Evolutionary conservation across 2,888 invertebrate genomes (phyloP).

Genomic region (Andrena haemorrhoa): DNA sequence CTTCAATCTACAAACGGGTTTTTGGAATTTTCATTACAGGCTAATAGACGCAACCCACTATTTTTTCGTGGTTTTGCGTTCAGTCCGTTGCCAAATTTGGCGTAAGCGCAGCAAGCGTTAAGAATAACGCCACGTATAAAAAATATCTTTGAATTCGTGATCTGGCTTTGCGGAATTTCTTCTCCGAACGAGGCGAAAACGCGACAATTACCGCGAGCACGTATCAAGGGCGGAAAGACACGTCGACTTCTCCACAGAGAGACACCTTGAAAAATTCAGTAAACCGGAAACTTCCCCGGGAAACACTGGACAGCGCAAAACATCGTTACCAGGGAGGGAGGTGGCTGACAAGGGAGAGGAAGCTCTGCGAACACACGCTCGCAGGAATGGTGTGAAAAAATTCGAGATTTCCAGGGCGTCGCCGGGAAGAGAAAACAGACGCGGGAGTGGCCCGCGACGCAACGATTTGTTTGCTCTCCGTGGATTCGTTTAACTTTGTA

Average conservation of each 20-base stretch:
- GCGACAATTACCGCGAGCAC: conserved; percentile 35
- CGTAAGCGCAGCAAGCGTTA: no score
- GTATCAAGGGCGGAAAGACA: conserved; percentile 20
- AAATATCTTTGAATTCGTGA: no score
- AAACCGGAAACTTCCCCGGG: conserved; percentile 36
- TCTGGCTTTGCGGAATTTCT: not conserved
- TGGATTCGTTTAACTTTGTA: conserved; percentile 52
- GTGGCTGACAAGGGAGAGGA: conserved; percentile 25
- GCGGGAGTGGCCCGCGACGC: not conserved
- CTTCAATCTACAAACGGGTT: no score
- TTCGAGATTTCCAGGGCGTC: conserved; percentile 33
- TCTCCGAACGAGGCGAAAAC: not conserved
- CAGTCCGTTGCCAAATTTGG: no score
- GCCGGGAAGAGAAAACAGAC: conserved; percentile 27
- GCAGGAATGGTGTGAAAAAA: conserved; percentile 20
- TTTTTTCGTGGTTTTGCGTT: no score
- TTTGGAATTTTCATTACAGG: no score
- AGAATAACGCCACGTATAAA: no score
- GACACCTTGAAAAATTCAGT: conserved; percentile 45
- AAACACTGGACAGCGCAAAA: conserved; percentile 23
- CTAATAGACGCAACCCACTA: no score
- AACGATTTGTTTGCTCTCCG: conserved; percentile 40
- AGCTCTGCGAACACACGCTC: not conserved
- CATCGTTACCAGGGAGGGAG: conserved; percentile 22
- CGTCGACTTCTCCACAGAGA: not conserved